A percentile compares a stretch with the other conserved stretches of the same genome.
phyloP scores from a whole-genome alignment of 2,888 invertebrate species.

The Argyresthia albistria region DNA sequence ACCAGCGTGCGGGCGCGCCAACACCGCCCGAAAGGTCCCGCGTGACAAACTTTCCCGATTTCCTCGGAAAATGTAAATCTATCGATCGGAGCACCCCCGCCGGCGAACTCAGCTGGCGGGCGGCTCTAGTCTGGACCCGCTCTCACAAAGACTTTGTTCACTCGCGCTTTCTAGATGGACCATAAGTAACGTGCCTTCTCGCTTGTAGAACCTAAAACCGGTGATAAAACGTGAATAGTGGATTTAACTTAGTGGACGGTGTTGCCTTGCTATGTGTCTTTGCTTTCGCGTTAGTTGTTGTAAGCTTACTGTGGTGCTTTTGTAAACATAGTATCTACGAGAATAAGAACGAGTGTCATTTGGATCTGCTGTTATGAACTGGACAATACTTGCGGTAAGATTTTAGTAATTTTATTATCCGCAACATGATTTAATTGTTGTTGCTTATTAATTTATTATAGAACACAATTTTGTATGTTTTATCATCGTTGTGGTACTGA shows the following conservation, averaged over 20 bases:
- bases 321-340: constrained; percentile 17
- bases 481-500: constrained; percentile 29
- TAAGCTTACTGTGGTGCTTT: constrained; percentile 55
- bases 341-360: constrained; percentile 14
- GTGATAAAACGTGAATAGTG: not conserved
- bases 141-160: constrained; percentile 53
- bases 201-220: not conserved
- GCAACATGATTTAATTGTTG: too few species aligned
- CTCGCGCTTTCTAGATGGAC: constrained; percentile 47
- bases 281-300: constrained; percentile 59
- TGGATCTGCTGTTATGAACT: constrained; percentile 12
- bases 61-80: constrained; percentile 70
- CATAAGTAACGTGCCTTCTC: constrained; percentile 61
- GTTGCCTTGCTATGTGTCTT: constrained; percentile 71
- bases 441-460: not conserved
- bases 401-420: constrained; percentile 11
- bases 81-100: constrained; percentile 62
- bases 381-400: constrained; percentile 4
- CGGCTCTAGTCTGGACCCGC: constrained; percentile 40
- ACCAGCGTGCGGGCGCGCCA: constrained; percentile 68
- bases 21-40: constrained; percentile 46
- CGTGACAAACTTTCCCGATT: constrained; percentile 70
- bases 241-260: not conserved
- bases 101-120: constrained; percentile 64
- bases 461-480: not conserved